phyloP scores from a whole-genome alignment of 2,888 invertebrate species.

The Hydroisotoma schaefferi region DNA sequence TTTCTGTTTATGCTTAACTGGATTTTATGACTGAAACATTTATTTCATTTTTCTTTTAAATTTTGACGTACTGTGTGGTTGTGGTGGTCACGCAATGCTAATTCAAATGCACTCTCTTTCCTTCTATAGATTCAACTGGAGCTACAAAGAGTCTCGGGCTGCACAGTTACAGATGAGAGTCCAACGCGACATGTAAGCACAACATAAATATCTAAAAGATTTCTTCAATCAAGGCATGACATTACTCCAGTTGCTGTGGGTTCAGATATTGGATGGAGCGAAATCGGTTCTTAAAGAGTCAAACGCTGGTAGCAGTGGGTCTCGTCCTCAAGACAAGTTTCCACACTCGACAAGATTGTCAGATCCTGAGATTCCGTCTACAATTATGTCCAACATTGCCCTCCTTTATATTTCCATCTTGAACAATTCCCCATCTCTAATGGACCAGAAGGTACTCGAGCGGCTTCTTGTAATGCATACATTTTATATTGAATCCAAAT shows the following conservation, averaged over 20 bases:
- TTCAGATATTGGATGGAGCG: neutral
- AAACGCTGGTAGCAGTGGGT: neutral
- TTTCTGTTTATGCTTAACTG: no score
- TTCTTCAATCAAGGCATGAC: neutral
- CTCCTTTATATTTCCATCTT: conserved; percentile 30
- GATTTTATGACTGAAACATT: no score
- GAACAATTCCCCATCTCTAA: neutral
- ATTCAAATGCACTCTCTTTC: neutral
- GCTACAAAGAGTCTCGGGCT: conserved; percentile 35
- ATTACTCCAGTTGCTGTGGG: neutral
- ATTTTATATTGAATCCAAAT: neutral
- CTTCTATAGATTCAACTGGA: conserved; percentile 25
- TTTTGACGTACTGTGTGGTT: neutral
- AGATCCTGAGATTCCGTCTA: conserved; percentile 10
- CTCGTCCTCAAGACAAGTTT: neutral
- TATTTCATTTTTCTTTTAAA: neutral
- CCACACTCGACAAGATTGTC: neutral
- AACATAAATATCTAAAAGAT: neutral
- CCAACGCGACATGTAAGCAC: neutral
- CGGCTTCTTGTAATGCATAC: neutral
- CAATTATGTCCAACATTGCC: conserved; percentile 32
- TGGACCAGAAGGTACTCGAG: neutral
- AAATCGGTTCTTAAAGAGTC: neutral
- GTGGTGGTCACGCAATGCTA: neutral
- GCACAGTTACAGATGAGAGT: conserved; percentile 21